These are phyloP conservation scores for Carabus problematicus DNA, from an alignment of 2,888 invertebrate genomes.

Conservation along the genomic window DNA sequence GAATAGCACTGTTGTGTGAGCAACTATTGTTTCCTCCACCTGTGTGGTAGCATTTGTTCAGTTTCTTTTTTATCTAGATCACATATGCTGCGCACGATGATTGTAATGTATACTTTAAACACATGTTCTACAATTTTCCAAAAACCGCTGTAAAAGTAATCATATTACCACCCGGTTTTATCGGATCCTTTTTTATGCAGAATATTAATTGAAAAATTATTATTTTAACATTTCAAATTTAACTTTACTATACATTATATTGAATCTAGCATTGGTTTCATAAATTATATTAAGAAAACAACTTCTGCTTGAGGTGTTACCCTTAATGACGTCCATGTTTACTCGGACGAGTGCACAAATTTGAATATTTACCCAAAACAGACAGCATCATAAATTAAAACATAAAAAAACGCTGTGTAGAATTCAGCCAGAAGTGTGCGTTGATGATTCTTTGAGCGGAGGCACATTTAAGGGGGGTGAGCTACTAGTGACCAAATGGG, in stretches of 20 bases:
- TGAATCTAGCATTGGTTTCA: too few species aligned
- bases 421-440: conserved; percentile 16
- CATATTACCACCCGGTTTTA: too few species aligned
- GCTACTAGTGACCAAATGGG: conserved; percentile 2
- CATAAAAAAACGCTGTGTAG: conserved; percentile 17
- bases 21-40: conserved; percentile 10
- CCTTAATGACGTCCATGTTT: conserved; percentile 5
- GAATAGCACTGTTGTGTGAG: conserved; percentile 45
- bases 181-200: too few species aligned
- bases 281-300: too few species aligned
- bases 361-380: conserved; percentile 33
- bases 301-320: too few species aligned
- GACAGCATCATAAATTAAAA: conserved; percentile 28
- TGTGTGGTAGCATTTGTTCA: background rate
- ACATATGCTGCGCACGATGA: conserved; percentile 28
- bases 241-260: too few species aligned
- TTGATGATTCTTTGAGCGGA: conserved; percentile 31
- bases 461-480: conserved; percentile 23
- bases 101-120: conserved; percentile 27
- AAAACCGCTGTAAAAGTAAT: too few species aligned
- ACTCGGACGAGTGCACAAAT: conserved; percentile 27
- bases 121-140: conserved; percentile 12
- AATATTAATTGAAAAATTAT: too few species aligned
- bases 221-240: too few species aligned
- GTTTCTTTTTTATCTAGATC: background rate